Conservation (phyloP, 2,113 vertebrate genomes). For the Pomatorhinus ruficollis region DNA sequence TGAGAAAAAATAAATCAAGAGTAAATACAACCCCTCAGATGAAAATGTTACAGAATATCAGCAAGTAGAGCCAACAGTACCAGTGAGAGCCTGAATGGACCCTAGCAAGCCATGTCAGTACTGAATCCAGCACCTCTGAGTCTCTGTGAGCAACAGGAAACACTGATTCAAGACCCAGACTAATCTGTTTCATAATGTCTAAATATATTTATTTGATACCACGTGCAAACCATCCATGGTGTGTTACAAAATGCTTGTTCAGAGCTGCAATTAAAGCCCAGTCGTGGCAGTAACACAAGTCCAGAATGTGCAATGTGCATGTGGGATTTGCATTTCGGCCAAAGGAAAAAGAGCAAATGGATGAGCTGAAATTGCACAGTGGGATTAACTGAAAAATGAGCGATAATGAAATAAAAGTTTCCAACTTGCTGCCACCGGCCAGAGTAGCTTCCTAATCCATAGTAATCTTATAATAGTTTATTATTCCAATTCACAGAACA, state of each 20-base stretch:
- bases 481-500: constrained; percentile 9
- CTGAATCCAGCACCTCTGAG: not conserved
- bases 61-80: not conserved
- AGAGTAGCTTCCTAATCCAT: not conserved
- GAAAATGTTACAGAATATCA: not conserved
- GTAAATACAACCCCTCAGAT: not conserved
- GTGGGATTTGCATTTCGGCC: not conserved
- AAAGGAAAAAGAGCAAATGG: not conserved
- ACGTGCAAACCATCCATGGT: rapidly evolving
- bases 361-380: not conserved
- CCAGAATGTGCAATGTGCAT: rapidly evolving
- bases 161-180: not conserved
- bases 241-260: not conserved
- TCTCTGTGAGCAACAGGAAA: not conserved
- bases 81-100: not conserved
- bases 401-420: not conserved
- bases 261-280: not conserved
- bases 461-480: not conserved
- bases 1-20: not conserved
- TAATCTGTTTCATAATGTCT: not conserved
- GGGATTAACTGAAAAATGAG: not conserved
- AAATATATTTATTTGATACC: not conserved
- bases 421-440: not conserved
- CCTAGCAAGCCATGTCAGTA: rapidly evolving
- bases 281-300: not conserved